These are phyloP conservation scores for Falco novaeseelandiae DNA, from an alignment of 2,797 vertebrate genomes.

Conservation along the genomic window DNA sequence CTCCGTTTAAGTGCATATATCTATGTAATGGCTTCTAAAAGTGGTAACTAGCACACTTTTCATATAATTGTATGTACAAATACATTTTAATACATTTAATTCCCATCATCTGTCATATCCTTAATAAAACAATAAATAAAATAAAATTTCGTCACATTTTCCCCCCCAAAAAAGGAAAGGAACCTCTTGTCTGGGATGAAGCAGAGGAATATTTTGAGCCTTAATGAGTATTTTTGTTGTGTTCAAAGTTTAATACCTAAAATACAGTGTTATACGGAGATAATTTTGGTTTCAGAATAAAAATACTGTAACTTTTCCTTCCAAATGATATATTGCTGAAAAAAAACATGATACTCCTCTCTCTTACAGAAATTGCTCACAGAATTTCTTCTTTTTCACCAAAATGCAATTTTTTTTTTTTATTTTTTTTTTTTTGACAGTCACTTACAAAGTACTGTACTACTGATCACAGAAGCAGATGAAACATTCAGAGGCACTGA, in stretches of 20 bases:
- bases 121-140: background rate
- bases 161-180: background rate
- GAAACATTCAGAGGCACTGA: constrained; percentile 23
- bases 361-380: background rate
- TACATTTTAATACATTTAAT: background rate
- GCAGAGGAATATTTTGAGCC: background rate
- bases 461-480: background rate
- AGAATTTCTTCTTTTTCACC: background rate
- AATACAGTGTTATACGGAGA: background rate
- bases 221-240: background rate
- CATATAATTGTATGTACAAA: background rate
- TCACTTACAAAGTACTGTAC: background rate
- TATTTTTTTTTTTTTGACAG: background rate
- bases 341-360: background rate
- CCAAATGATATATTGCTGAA: background rate
- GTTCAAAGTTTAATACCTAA: background rate
- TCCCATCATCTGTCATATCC: background rate
- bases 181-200: background rate
- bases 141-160: background rate
- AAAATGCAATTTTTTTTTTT: background rate
- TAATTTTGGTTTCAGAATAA: background rate
- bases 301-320: background rate
- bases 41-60: background rate
- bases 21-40: background rate
- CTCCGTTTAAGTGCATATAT: background rate